A percentile compares a stretch with the other conserved stretches of the same genome.
Conservation (phyloP, 2,888 invertebrate genomes). For the Ashinkailepas kermadecensis region DNA sequence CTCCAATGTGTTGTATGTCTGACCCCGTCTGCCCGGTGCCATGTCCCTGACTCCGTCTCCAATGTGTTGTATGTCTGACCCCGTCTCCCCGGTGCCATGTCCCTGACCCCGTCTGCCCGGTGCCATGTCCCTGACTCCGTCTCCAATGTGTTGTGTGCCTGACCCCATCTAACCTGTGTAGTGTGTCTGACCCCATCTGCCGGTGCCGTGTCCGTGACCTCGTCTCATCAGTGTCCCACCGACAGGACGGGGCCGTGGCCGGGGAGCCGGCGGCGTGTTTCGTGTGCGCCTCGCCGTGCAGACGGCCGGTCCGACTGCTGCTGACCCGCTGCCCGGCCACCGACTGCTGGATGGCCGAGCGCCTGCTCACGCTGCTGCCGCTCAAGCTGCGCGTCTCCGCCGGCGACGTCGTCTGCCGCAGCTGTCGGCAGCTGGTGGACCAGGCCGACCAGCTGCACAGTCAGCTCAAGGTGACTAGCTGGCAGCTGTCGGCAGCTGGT, state of each 20-base stretch:
- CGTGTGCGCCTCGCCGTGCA: background rate
- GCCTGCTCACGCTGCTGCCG: background rate
- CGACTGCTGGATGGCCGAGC: background rate
- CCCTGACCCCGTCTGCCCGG: too few species aligned
- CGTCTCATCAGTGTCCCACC: background rate
- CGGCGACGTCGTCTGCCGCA: background rate
- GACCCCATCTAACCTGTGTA: too few species aligned
- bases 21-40: too few species aligned
- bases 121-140: too few species aligned
- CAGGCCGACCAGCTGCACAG: conserved; percentile 3
- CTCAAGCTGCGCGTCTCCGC: background rate
- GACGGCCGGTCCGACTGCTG: background rate
- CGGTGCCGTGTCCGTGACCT: too few species aligned
- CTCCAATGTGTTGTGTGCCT: too few species aligned
- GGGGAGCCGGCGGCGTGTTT: background rate
- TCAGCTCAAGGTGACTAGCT: background rate
- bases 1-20: too few species aligned
- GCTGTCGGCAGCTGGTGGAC: conserved; percentile 1
- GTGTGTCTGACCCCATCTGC: too few species aligned
- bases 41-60: too few species aligned
- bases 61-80: too few species aligned
- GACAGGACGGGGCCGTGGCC: background rate
- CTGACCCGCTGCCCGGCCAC: background rate
- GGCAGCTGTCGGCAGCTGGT: background rate
- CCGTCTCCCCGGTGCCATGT: too few species aligned